These are phyloP conservation scores for Cisticola juncidis DNA, from an alignment of 2,113 vertebrate genomes.

Conservation along the genomic window DNA sequence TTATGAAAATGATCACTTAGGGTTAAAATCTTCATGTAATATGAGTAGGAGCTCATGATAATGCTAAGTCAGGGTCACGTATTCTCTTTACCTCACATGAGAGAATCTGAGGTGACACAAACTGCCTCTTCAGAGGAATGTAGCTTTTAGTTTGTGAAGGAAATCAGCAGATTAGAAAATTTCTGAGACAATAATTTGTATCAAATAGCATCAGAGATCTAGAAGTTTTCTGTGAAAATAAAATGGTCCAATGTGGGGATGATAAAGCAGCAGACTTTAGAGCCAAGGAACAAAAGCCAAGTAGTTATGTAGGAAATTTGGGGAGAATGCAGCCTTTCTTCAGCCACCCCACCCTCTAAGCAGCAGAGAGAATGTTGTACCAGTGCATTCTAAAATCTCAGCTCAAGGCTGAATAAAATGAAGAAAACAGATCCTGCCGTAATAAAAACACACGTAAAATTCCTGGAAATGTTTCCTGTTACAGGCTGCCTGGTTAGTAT, in stretches of 20 bases:
- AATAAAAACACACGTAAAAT: slow-evolving; percentile 58
- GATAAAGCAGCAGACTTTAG: not conserved
- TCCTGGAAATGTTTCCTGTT: slow-evolving; percentile 54
- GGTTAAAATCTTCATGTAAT: not conserved
- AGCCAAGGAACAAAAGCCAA: slow-evolving; percentile 27
- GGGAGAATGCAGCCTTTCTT: not conserved
- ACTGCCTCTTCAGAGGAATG: not conserved
- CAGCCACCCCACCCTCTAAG: slow-evolving; percentile 1
- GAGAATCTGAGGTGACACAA: not conserved
- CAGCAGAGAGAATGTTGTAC: not conserved
- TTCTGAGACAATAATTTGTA: not conserved
- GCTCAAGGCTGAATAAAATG: not conserved
- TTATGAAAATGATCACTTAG: not conserved
- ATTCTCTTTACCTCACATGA: not conserved
- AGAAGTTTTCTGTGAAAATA: slow-evolving; percentile 16
- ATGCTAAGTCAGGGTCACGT: not conserved
- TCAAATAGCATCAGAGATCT: not conserved
- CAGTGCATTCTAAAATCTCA: not conserved
- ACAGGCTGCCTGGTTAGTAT: slow-evolving; percentile 14
- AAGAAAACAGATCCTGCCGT: not conserved
- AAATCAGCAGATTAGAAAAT: not conserved
- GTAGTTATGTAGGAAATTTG: not conserved
- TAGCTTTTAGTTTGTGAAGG: not conserved
- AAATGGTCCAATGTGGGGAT: not conserved
- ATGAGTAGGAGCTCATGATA: not conserved